phyloP scores from a whole-genome alignment of 1,140 invertebrate genomes.

The Drosophila mojavensis region DNA sequence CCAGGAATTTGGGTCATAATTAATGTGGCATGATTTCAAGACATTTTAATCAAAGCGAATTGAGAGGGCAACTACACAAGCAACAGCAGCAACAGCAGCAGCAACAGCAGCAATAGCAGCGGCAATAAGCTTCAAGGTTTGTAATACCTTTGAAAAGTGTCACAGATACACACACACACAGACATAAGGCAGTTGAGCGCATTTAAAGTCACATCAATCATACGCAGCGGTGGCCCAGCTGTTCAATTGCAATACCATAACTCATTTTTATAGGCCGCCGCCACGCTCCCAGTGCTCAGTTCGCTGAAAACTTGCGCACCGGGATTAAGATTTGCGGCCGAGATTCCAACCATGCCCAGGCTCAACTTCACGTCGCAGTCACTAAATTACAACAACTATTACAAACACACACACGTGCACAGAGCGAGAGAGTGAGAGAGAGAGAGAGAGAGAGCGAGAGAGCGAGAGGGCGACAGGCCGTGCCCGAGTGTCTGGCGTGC shows the following conservation, averaged over 20 bases:
- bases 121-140: slow-evolving; percentile 32
- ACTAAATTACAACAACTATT: slow-evolving; percentile 83
- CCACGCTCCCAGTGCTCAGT: slow-evolving; percentile 56
- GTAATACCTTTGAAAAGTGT: slow-evolving; percentile 51
- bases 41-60: slow-evolving; percentile 78
- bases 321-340: slow-evolving; percentile 82
- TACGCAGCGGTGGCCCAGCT: slow-evolving; percentile 81
- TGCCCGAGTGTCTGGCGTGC: slow-evolving; percentile 41
- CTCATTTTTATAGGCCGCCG: slow-evolving; percentile 81
- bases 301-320: slow-evolving; percentile 83
- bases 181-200: slow-evolving; percentile 11
- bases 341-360: slow-evolving; percentile 62
- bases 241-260: slow-evolving; percentile 82
- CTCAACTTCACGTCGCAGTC: slow-evolving; percentile 53
- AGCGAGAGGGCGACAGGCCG: not conserved
- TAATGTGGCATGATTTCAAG: slow-evolving; percentile 84
- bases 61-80: slow-evolving; percentile 37
- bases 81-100: not conserved
- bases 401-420: slow-evolving; percentile 31
- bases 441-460: not conserved
- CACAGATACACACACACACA: slow-evolving; percentile 11
- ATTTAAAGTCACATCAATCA: slow-evolving; percentile 81
- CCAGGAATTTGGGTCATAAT: slow-evolving; percentile 84
- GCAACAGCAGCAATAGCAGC: no score
- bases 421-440: not conserved